Percentiles rank a stretch among this genome's conserved stretches.
Conservation (phyloP, 30 jellyfish, hydroid and myxozoan species). For the Hydractinia symbiolongicarpus region DNA sequence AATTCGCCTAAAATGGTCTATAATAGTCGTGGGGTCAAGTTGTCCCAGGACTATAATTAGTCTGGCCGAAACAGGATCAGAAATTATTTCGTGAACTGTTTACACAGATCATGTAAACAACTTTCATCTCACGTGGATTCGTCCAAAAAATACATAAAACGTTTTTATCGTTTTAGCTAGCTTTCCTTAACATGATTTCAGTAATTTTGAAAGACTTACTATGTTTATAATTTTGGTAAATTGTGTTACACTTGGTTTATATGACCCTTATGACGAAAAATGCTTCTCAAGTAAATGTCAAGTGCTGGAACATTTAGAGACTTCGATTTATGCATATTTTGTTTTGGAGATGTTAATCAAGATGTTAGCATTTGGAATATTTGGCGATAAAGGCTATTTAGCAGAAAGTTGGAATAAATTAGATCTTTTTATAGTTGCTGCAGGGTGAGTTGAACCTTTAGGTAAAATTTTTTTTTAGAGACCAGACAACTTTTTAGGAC, state of each 20-base stretch:
- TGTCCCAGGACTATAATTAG: no score
- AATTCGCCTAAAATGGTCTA: no score
- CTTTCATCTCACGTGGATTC: not conserved
- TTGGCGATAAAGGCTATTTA: conserved; percentile 81
- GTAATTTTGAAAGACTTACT: conserved; percentile 78
- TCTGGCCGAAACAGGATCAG: no score
- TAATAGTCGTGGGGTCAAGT: no score
- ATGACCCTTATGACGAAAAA: conserved; percentile 88
- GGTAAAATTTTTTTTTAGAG: not conserved
- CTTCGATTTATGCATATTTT: conserved; percentile 72
- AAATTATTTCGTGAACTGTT: not conserved
- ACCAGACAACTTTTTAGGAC: no score
- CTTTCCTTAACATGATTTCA: conserved; percentile 11
- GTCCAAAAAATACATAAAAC: no score
- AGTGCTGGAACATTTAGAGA: conserved; percentile 68
- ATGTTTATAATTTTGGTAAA: conserved; percentile 69
- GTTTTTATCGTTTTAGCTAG: no score
- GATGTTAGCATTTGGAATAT: conserved; percentile 79
- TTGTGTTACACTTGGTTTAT: conserved; percentile 95
- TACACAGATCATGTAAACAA: not conserved
- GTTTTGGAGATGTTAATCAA: conserved; percentile 81
- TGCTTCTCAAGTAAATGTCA: conserved; percentile 62
- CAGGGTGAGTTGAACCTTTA: conserved; percentile 60
- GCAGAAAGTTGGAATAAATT: conserved; percentile 79
- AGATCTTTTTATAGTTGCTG: conserved; percentile 87